Percentiles rank a stretch among this genome's conserved stretches.
Conservation (phyloP, 2,888 invertebrate genomes). For the Pandemis heparana region DNA sequence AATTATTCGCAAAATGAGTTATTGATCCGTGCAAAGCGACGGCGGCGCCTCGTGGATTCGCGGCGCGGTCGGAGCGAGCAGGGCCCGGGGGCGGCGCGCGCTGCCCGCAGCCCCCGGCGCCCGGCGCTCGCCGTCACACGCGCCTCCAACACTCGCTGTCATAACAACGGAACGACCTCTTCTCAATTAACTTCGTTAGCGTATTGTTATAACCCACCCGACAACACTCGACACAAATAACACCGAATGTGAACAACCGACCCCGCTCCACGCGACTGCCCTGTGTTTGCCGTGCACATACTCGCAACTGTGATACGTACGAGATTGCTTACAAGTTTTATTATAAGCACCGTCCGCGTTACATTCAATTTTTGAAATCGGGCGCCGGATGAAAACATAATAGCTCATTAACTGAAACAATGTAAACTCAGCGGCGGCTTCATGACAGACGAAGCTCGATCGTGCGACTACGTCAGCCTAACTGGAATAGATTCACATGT, state of each 20-base stretch:
- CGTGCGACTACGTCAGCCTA: conserved; percentile 76
- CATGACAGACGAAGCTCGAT: conserved; percentile 76
- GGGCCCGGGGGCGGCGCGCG: conserved; percentile 42
- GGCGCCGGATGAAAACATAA: conserved; percentile 52
- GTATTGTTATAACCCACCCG: conserved; percentile 62
- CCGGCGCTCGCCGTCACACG: conserved; percentile 52
- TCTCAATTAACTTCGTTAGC: conserved; percentile 78
- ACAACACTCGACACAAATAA: conserved; percentile 65
- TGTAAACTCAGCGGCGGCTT: conserved; percentile 68
- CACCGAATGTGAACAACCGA: conserved; percentile 49
- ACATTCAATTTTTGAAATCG: conserved; percentile 11
- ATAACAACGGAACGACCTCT: conserved; percentile 66
- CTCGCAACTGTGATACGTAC: conserved; percentile 27
- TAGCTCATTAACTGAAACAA: conserved; percentile 67
- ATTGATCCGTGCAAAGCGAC: conserved; percentile 49
- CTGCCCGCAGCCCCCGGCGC: conserved; percentile 52
- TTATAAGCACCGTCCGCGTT: conserved; percentile 4
- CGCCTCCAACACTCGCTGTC: conserved; percentile 57
- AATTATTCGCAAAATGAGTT: conserved; percentile 47
- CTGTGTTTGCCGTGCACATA: conserved; percentile 31
- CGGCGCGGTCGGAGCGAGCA: conserved; percentile 44
- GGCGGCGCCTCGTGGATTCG: conserved; percentile 36
- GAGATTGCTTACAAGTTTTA: conserved; percentile 12
- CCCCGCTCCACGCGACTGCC: conserved; percentile 29
- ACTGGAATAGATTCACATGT: conserved; percentile 80